Percentiles rank a stretch among this genome's conserved stretches.
Conservation (phyloP, 2,113 vertebrate species). For the Tylochromis polylepis region DNA sequence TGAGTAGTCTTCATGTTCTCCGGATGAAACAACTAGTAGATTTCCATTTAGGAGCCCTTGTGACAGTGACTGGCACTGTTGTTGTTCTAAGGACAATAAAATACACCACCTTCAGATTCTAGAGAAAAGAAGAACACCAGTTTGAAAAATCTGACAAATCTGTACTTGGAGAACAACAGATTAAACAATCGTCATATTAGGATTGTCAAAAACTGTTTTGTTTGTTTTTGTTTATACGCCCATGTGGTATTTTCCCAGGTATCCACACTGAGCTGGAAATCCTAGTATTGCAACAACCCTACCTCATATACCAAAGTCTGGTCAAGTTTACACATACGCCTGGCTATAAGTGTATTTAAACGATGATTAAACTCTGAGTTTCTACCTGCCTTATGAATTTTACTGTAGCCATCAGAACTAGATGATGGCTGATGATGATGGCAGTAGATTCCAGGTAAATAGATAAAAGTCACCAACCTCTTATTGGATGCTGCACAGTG, state of each 20-base stretch:
- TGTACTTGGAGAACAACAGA: not conserved
- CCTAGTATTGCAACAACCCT: not conserved
- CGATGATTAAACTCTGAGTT: not conserved
- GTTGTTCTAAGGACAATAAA: not conserved
- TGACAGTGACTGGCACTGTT: not conserved
- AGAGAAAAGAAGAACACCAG: not conserved
- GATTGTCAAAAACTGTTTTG: not conserved
- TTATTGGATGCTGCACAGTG: not conserved
- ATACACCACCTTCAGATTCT: not conserved
- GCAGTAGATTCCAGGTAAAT: not conserved
- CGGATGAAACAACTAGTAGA: not conserved
- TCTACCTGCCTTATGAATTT: not conserved
- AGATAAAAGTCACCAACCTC: not conserved
- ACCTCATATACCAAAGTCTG: not conserved
- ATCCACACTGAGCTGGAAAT: not conserved
- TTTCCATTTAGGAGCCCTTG: not conserved
- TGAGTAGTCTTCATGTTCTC: not conserved
- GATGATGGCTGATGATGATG: not conserved
- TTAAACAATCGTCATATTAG: not conserved
- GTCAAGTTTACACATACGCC: not conserved
- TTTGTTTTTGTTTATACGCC: too few relatives aligned
- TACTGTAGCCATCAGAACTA: not conserved
- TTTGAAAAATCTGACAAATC: not conserved
- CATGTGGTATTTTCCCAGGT: not conserved
- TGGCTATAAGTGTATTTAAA: not conserved